phyloP scores from a whole-genome alignment of 2,113 vertebrate genomes.

The Chionis minor region DNA sequence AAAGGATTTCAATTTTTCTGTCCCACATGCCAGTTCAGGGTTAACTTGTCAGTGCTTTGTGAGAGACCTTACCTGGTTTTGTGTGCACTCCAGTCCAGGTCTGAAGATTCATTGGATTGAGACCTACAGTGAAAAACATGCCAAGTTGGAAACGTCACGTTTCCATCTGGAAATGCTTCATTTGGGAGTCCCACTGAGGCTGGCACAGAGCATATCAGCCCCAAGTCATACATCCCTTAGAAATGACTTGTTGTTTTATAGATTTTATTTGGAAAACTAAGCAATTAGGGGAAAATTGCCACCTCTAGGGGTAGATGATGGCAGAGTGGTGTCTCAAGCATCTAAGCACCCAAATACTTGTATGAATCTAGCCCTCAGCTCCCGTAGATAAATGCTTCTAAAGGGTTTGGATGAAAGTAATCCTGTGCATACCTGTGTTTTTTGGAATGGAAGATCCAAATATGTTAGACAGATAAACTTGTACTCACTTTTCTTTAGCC shows the following conservation, averaged over 20 bases:
- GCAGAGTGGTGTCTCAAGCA: not conserved
- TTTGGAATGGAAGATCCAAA: not conserved
- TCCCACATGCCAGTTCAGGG: not conserved
- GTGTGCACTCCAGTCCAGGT: fast-evolving
- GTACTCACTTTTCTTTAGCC: not conserved
- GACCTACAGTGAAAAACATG: not conserved
- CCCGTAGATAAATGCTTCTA: not conserved
- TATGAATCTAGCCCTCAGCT: not conserved
- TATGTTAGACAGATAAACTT: not conserved
- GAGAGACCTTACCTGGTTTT: not conserved
- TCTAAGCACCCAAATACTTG: not conserved
- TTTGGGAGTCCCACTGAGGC: not conserved
- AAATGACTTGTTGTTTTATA: not conserved
- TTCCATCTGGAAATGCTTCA: not conserved
- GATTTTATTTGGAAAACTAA: not conserved
- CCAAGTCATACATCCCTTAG: not conserved
- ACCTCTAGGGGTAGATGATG: not conserved
- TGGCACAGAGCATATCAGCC: not conserved
- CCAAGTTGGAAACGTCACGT: fast-evolving
- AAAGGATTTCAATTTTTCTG: not conserved
- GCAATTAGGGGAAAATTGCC: not conserved
- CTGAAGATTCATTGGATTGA: not conserved
- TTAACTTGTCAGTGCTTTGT: not conserved
- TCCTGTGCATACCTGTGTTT: not conserved
- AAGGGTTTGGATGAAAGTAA: not conserved